Percentiles rank a stretch among this genome's conserved stretches.
Evolutionary conservation across 2,888 invertebrate genomes (phyloP).

Genomic region (Nemoura dubitans): DNA sequence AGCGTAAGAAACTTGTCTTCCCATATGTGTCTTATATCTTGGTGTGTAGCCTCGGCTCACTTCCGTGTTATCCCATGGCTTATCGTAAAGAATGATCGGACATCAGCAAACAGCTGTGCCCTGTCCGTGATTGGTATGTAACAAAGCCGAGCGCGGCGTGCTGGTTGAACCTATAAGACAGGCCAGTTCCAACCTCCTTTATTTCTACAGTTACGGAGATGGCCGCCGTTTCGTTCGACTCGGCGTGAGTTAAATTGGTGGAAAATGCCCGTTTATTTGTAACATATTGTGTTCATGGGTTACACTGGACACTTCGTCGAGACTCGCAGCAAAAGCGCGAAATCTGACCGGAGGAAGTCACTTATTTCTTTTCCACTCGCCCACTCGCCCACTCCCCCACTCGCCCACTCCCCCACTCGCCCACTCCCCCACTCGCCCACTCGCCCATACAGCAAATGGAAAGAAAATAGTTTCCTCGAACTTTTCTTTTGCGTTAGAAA

Average conservation of each 20-base stretch:
- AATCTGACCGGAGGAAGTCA: neutral
- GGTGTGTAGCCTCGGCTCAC: neutral
- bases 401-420: too few species aligned
- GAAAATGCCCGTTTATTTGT: neutral
- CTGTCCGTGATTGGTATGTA: slow-evolving; percentile 12
- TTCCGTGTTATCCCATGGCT: neutral
- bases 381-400: too few species aligned
- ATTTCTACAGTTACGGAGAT: neutral
- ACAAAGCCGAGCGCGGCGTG: neutral
- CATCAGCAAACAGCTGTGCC: neutral
- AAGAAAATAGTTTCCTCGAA: neutral
- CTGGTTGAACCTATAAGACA: neutral
- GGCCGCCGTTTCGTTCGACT: neutral
- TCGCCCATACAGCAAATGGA: neutral
- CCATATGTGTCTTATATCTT: slow-evolving; percentile 17
- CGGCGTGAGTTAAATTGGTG: neutral
- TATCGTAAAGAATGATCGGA: neutral
- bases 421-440: neutral
- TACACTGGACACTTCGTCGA: neutral
- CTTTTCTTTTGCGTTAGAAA: neutral
- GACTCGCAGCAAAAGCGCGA: neutral
- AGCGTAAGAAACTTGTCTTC: slow-evolving; percentile 24
- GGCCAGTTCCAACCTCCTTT: neutral
- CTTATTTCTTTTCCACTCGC: neutral
- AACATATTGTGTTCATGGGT: slow-evolving; percentile 7